These are phyloP conservation scores for Rotaria macrura DNA, from an alignment of 2,888 invertebrate species.

Conservation along the genomic window DNA sequence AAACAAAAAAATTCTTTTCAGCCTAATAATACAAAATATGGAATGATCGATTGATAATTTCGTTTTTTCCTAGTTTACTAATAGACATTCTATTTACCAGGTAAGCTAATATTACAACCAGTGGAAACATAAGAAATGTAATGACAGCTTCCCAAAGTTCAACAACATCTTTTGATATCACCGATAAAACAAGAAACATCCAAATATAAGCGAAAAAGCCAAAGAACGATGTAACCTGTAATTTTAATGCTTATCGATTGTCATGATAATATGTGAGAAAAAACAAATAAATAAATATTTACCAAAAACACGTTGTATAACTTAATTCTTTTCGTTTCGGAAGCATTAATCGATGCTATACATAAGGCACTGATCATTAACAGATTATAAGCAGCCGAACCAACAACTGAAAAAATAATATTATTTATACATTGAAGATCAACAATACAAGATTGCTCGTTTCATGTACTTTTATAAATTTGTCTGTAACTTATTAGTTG, in stretches of 20 bases:
- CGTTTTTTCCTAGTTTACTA: background rate
- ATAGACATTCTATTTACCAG: constrained; percentile 52
- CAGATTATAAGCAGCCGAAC: constrained; percentile 57
- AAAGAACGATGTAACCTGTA: constrained; percentile 32
- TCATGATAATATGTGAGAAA: background rate
- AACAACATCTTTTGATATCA: constrained; percentile 49
- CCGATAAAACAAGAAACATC: constrained; percentile 54
- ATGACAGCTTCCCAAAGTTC: constrained; percentile 57
- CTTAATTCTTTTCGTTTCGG: constrained; percentile 49
- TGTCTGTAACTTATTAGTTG: too few relatives aligned
- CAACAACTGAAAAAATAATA: constrained; percentile 43
- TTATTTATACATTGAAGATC: background rate
- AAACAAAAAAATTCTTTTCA: constrained; percentile 30
- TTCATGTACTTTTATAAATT: too few relatives aligned
- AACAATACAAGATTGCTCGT: too few relatives aligned
- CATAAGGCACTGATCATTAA: constrained; percentile 55
- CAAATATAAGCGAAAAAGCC: constrained; percentile 57
- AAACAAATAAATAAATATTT: background rate
- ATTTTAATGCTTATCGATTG: background rate
- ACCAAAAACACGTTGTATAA: constrained; percentile 50
- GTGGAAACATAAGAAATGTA: constrained; percentile 55
- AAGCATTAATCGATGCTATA: constrained; percentile 51
- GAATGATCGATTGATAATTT: constrained; percentile 19
- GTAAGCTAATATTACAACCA: constrained; percentile 55
- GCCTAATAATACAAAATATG: background rate